phyloP scores from a whole-genome alignment of 2,888 invertebrate genomes.

The Zygothrica quintamaculata region DNA sequence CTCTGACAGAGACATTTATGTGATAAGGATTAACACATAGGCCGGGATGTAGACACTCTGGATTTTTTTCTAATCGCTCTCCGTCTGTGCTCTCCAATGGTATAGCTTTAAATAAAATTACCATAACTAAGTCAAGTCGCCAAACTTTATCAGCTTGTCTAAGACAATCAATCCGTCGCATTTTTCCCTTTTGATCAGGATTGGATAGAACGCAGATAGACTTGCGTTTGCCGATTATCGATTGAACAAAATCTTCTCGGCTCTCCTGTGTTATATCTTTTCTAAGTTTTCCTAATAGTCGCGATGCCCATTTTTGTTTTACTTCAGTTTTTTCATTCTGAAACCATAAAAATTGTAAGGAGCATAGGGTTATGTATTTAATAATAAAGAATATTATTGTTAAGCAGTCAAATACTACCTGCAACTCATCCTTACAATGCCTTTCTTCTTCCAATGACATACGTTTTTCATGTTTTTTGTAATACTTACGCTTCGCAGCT shows the following conservation, averaged over 20 bases:
- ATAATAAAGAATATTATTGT: background rate
- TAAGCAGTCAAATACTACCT: conserved; percentile 90
- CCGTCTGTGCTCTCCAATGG: conserved; percentile 99
- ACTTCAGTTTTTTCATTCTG: conserved; percentile 99
- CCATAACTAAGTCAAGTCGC: conserved; percentile 99
- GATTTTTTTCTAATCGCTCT: conserved; percentile 98
- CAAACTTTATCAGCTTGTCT: conserved; percentile 99
- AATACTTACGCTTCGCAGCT: conserved; percentile 99
- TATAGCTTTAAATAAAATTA: conserved; percentile 99
- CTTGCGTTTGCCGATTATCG: conserved; percentile 98
- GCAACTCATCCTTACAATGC: conserved; percentile 98
- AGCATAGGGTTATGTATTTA: background rate
- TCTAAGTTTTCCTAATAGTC: conserved; percentile 97
- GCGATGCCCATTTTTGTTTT: conserved; percentile 99
- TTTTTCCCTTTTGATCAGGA: conserved; percentile 99
- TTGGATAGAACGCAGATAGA: conserved; percentile 99
- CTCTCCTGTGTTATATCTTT: conserved; percentile 99
- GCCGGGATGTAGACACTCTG: conserved; percentile 97
- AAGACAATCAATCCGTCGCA: conserved; percentile 99
- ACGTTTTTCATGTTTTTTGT: conserved; percentile 99
- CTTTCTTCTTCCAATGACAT: conserved; percentile 99
- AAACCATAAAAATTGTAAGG: conserved; percentile 75
- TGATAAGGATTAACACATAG: conserved; percentile 99
- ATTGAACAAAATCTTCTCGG: conserved; percentile 98
- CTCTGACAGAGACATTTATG: conserved; percentile 99